Base-by-base conservation (phyloP, 2,888 invertebrate species). In the Lepetodrilus schrolli region DNA sequence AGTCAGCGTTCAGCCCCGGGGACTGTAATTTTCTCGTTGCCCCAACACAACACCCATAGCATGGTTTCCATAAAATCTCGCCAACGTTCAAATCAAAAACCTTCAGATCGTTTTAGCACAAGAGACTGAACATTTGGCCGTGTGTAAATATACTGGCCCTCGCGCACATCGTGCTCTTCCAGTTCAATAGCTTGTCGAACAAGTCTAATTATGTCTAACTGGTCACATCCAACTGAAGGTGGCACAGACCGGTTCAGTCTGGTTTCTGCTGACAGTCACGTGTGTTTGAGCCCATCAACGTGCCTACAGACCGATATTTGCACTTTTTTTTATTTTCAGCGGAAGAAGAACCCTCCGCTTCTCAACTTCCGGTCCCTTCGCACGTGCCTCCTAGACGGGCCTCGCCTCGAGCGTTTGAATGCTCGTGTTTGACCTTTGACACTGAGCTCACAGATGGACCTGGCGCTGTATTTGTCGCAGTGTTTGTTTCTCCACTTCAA, bases 401-500 rank as follows among this genome's bases (percentile, higher is more conserved):
- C 72, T 47, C 36, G 47, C 34, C 66, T 37, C 13, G 72, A 65
- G 34, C 72, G 21, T 48, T 72, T 72, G 26, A 30, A 26, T 7
- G 38, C 21, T 34, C 51, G 43, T 43, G 38, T 21, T 21, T 68
- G 68, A 30, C 68, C 68, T 17, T 47, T 68, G 38, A 26, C 68
- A 68, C 68, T 68, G 47, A 68, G 68, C 47, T 86, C 86, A 78
- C 89, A 89, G 36, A 89, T 80, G 70, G 82, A 87, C 73, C 84
- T 83, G 51, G 88, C 84, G 72, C 78, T 83, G 43, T 83, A 82
- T 58, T 83, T 85, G 78, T 86, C 84, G 78, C 90, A 90, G 20
- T 83, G 81, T 75, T 87, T 87, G 79, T 89, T 88, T 74, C 84
- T 83, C 88, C 87, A 88, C 38, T 86, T 84, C 10, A 79, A 70